phyloP scores from a whole-genome alignment of 2,888 invertebrate genomes.

The Sinhomidia bicolor region DNA sequence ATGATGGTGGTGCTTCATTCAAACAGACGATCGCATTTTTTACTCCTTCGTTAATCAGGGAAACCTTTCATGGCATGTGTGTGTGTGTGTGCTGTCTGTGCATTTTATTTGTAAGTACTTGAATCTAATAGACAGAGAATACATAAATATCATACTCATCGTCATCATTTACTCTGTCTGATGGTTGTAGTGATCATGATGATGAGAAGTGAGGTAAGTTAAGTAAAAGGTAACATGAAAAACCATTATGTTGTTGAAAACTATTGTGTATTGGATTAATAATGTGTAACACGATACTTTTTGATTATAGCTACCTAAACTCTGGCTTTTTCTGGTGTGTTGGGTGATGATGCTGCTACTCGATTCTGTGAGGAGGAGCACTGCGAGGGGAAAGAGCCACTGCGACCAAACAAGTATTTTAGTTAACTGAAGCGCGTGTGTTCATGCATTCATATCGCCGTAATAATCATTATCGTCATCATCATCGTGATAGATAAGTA shows the following conservation, averaged over 20 bases:
- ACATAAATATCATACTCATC: constrained; percentile 32
- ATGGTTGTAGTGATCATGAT: not conserved
- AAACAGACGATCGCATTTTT: constrained; percentile 20
- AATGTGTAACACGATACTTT: constrained; percentile 70
- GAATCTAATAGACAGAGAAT: constrained; percentile 26
- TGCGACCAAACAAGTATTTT: constrained; percentile 1
- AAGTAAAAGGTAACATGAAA: constrained; percentile 53
- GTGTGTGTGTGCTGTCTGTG: not conserved
- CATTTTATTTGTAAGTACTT: not conserved
- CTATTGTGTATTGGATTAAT: constrained; percentile 63
- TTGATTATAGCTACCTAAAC: constrained; percentile 55
- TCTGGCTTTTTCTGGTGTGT: constrained; percentile 35
- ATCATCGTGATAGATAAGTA: not conserved
- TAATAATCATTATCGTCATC: constrained; percentile 38
- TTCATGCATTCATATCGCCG: constrained; percentile 35
- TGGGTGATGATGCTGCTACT: not conserved
- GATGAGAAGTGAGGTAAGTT: constrained; percentile 43
- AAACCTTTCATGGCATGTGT: constrained; percentile 49
- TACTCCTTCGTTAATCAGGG: constrained; percentile 52
- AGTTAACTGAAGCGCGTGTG: constrained; percentile 52
- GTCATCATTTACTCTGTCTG: constrained; percentile 30
- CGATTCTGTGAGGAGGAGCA: not conserved
- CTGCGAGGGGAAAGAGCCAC: not conserved
- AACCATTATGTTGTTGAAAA: constrained; percentile 55
- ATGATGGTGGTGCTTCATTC: not conserved